phyloP scores from a whole-genome alignment of 2,888 invertebrate genomes.

The Pachydiplax longipennis region DNA sequence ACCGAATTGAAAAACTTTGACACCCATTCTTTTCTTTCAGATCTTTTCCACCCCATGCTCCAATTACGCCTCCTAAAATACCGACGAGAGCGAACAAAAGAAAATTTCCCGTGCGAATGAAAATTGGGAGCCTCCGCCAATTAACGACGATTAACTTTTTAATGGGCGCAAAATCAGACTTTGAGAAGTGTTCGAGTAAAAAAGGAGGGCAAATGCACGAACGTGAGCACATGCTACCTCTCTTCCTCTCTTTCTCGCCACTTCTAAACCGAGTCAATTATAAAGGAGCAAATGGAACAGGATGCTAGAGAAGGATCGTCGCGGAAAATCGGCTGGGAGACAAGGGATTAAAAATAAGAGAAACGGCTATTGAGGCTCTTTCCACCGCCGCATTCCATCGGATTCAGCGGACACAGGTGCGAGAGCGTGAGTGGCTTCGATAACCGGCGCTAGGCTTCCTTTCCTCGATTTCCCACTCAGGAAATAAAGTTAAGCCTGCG shows the following conservation, averaged over 20 bases:
- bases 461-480: background rate
- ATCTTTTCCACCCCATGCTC: background rate
- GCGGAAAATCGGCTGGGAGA: background rate
- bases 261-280: background rate
- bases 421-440: background rate
- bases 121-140: background rate
- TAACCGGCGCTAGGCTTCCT: background rate
- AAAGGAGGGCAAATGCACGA: background rate
- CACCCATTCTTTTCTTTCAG: background rate
- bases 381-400: background rate
- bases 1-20: too few relatives aligned
- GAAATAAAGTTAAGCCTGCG: too few relatives aligned
- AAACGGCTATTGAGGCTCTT: background rate
- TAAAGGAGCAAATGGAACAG: background rate
- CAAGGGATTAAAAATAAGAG: background rate
- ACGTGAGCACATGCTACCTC: background rate
- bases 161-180: background rate
- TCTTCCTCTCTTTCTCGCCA: background rate
- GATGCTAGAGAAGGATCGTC: background rate
- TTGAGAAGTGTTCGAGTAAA: background rate
- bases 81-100: background rate
- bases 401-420: background rate
- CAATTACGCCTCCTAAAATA: background rate
- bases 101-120: background rate
- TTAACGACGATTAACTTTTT: background rate